A percentile compares a stretch with the other conserved stretches of the same genome.
These are phyloP conservation scores for Hafferia zeledoni DNA, from an alignment of 2,797 vertebrate genomes.

Conservation along the genomic window DNA sequence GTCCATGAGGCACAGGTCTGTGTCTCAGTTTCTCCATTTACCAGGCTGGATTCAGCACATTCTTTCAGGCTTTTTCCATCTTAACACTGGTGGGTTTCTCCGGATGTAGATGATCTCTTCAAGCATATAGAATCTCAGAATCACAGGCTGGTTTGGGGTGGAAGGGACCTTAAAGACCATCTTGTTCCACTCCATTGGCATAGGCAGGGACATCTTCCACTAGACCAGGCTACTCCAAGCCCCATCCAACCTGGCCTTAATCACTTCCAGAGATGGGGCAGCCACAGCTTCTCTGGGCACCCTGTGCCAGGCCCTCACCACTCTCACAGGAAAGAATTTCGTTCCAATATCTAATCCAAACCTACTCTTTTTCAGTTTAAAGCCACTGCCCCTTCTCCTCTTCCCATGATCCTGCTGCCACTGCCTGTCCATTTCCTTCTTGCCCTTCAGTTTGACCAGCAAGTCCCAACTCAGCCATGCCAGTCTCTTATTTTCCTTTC, in stretches of 20 bases:
- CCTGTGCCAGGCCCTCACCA: background rate
- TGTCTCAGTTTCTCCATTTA: background rate
- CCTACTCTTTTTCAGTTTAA: background rate
- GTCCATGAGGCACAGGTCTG: rapidly evolving
- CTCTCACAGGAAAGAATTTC: background rate
- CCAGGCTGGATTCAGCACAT: background rate
- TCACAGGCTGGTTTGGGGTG: background rate
- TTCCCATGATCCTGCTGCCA: background rate
- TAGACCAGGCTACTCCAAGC: background rate
- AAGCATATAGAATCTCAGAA: background rate
- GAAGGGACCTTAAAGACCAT: background rate
- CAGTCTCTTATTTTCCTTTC: background rate
- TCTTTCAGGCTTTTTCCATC: background rate
- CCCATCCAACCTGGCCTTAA: background rate
- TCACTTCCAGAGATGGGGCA: background rate
- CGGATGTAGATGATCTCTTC: background rate
- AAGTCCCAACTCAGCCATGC: background rate
- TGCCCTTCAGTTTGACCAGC: background rate
- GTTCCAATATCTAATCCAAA: background rate
- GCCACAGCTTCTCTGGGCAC: background rate
- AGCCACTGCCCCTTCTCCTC: background rate
- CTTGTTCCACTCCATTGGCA: background rate
- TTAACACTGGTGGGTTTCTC: background rate
- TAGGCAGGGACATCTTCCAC: background rate
- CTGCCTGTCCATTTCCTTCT: background rate